These are phyloP conservation scores for Scyliorhinus canicula DNA, from an alignment of 2,797 vertebrate genomes.

Conservation along the genomic window DNA sequence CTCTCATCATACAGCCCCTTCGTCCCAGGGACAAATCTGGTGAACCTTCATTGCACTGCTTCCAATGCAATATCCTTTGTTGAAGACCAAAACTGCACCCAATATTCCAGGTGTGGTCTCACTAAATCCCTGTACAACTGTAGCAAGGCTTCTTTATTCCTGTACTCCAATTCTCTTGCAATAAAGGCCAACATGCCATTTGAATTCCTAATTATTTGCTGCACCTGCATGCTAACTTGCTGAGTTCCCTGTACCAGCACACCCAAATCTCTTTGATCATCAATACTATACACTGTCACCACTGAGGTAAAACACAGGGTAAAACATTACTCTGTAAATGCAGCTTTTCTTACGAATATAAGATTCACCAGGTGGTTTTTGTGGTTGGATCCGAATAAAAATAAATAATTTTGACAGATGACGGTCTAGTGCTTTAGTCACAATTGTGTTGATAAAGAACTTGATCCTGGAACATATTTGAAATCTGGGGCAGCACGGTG, in stretches of 20 bases:
- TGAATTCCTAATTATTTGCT: too few relatives aligned
- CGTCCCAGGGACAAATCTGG: neutral
- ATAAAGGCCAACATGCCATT: neutral
- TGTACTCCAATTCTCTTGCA: neutral
- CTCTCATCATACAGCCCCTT: neutral
- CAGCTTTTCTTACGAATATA: neutral
- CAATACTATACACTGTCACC: neutral
- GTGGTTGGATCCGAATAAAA: neutral
- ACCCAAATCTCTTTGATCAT: too few relatives aligned
- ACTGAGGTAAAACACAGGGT: neutral
- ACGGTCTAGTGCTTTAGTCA: neutral
- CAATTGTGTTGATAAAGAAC: neutral
- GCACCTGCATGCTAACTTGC: too few relatives aligned
- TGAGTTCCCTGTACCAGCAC: too few relatives aligned
- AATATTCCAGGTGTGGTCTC: neutral
- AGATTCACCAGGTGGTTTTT: conserved; percentile 2
- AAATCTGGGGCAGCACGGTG: too few relatives aligned
- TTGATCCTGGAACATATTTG: neutral
- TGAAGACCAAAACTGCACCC: neutral
- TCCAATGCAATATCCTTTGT: neutral
- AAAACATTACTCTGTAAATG: neutral
- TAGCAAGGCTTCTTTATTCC: neutral
- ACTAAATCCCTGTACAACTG: neutral
- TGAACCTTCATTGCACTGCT: neutral
- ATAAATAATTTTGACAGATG: neutral